Evolutionary conservation across 2,797 vertebrate genomes (phyloP).

Genomic region (Acropternis orthonyx): DNA sequence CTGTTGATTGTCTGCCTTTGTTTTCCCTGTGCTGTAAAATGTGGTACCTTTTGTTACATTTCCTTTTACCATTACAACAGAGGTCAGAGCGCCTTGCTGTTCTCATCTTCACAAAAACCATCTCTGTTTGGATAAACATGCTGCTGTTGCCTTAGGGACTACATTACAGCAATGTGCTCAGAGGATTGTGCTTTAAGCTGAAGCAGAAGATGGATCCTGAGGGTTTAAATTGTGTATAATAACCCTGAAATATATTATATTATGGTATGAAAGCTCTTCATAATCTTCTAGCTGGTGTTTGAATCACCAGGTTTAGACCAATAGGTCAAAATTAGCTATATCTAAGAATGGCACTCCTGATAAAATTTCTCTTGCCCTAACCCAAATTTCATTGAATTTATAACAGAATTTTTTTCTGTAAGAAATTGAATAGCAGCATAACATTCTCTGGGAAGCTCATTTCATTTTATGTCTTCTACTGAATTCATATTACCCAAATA

Average conservation of each 20-base stretch:
- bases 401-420: background rate
- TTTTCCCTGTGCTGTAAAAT: background rate
- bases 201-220: background rate
- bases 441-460: background rate
- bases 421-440: background rate
- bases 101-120: constrained; percentile 8
- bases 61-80: background rate
- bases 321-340: background rate
- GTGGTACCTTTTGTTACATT: background rate
- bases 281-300: background rate
- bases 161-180: background rate
- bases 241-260: background rate
- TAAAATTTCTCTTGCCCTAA: background rate
- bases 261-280: background rate
- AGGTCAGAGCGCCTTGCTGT: constrained; percentile 1
- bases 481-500: background rate
- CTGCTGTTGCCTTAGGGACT: background rate
- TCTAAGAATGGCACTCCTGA: background rate
- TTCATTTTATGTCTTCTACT: background rate
- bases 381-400: background rate
- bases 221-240: background rate
- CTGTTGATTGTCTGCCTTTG: background rate
- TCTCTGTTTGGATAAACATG: background rate
- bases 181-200: background rate
- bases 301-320: background rate